Percentiles rank a stretch among this genome's conserved stretches.
Conservation (phyloP, 2,888 invertebrate genomes). For the Carterocephalus palaemon region DNA sequence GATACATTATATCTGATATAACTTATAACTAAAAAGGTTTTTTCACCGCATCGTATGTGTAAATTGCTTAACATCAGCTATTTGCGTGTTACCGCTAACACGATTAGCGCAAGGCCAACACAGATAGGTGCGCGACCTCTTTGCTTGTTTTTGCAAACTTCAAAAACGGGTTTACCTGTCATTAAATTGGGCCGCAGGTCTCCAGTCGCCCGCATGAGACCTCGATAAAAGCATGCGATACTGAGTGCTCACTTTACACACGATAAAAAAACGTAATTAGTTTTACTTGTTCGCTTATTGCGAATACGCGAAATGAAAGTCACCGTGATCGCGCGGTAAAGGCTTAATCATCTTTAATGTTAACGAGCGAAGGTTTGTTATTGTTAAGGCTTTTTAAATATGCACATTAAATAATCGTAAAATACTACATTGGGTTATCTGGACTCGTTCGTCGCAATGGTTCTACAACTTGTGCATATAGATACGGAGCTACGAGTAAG, state of each 20-base stretch:
- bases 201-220: constrained; percentile 42
- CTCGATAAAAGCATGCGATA: constrained; percentile 38
- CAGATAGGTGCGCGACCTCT: constrained; percentile 73
- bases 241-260: constrained; percentile 34
- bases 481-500: too few species aligned
- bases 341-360: too few species aligned
- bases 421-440: too few species aligned
- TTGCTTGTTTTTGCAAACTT: constrained; percentile 57
- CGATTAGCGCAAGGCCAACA: constrained; percentile 71
- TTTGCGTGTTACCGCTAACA: constrained; percentile 65
- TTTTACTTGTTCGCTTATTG: constrained; percentile 24
- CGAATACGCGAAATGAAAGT: constrained; percentile 21
- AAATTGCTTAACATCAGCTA: constrained; percentile 60
- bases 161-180: constrained; percentile 49
- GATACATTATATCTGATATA: too few species aligned
- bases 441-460: too few species aligned
- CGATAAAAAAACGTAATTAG: constrained; percentile 19
- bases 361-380: too few species aligned
- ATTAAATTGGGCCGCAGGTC: constrained; percentile 42
- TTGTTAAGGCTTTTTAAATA: too few species aligned
- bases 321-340: too few species aligned
- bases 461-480: too few species aligned
- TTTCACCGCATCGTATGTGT: constrained; percentile 44
- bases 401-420: too few species aligned
- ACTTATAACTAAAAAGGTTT: constrained; percentile 41